Base-by-base conservation (phyloP, 2,113 vertebrate species). In the Phylloscopus whistleri region DNA sequence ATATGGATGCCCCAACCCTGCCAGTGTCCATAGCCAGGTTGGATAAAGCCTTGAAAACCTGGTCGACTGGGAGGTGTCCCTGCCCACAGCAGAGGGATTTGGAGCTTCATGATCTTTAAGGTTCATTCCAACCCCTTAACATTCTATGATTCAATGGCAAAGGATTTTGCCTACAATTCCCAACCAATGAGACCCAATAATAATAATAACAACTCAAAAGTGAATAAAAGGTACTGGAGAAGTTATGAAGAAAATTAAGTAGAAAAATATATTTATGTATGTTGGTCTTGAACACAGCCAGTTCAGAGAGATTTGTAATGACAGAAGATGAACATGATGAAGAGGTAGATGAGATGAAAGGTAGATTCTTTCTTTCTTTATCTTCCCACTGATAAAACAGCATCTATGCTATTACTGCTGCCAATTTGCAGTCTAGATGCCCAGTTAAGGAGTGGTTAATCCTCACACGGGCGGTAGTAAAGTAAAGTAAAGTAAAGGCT, bases 81-180 rank as follows among this genome's bases (percentile, higher is more conserved):
- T 73, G 35, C 21, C 11, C 18, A 31, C 2, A 2, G 16, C 35
- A 64, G 21, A 0, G 21, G 8, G 2, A 8, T 1, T 37, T 44
- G 44, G 4, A 8, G 10, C 11, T 28, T 22, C 10, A 19, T 33
- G 12, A 23, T 9, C 9, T 58, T 58, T 33, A 58, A 19, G 31
- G 30, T 51, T 31, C 22, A 27, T 58, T 80, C 22, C 26, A 43
- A 27, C 1, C 9, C 35, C 35, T 66, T 51, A 33, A 51, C 7
- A 28, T 44, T 73, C 15, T 10, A 3, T 73, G 10, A 33, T 44
- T 59, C 52, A 52, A 20, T 33, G 58, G 22, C 21, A 58, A 89
- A 53, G 3, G 74, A 31, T 56, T 89, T 70, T 75, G 11, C 26
- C 28, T 51, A 28, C 10, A 84, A n/a, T 31, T 81, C 22, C 16